Percentiles rank a stretch among this genome's conserved stretches.
phyloP scores from a whole-genome alignment of 1,140 invertebrate species.

The Protaetia brevitarsis region DNA sequence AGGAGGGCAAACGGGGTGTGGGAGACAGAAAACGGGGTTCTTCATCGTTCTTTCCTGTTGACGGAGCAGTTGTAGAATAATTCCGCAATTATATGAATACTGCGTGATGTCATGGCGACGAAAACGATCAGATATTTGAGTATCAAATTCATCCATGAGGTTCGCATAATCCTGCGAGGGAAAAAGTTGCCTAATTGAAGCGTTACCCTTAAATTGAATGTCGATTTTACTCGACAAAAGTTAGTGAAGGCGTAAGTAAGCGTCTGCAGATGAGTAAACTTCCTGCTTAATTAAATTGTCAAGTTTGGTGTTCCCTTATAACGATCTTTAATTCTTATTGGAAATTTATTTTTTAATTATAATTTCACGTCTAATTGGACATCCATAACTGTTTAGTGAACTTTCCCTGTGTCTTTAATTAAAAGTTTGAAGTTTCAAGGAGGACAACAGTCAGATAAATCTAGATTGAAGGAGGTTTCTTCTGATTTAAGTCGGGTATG shows the following conservation, averaged over 20 bases:
- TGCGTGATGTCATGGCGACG: too few relatives aligned
- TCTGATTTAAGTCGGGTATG: too few relatives aligned
- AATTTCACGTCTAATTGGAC: not conserved
- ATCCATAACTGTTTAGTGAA: not conserved
- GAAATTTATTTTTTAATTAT: constrained; percentile 6
- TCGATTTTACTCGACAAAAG: not conserved
- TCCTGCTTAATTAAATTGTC: constrained; percentile 5
- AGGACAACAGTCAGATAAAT: too few relatives aligned
- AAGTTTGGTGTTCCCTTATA: not conserved
- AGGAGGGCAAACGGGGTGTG: not conserved
- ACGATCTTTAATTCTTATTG: not conserved
- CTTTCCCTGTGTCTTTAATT: not conserved
- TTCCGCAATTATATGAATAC: not conserved
- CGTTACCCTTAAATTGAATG: not conserved
- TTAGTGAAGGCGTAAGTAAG: not conserved
- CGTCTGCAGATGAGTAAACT: not conserved
- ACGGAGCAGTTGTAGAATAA: not conserved
- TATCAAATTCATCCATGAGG: too few relatives aligned
- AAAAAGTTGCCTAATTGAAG: not conserved
- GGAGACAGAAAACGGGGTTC: not conserved
- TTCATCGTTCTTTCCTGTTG: not conserved
- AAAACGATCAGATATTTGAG: too few relatives aligned
- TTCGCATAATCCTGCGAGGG: not conserved
- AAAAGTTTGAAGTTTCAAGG: not conserved
- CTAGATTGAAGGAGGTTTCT: too few relatives aligned